Percentiles rank a stretch among this genome's conserved stretches.
Evolutionary conservation across 2,797 vertebrate genomes (phyloP).

Genomic region (Arctocebus calabarensis): DNA sequence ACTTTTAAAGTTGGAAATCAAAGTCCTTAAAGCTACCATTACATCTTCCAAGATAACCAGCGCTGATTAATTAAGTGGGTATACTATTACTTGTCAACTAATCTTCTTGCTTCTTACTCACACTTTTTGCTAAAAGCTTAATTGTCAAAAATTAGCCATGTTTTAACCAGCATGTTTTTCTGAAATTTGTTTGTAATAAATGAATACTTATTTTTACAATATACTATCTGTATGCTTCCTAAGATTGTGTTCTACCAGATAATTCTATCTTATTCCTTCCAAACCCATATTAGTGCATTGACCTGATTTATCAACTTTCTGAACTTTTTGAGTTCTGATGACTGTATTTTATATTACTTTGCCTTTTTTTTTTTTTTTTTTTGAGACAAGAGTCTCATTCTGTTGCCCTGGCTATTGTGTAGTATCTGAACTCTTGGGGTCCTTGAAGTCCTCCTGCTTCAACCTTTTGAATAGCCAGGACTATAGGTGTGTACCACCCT

Average conservation of each 20-base stretch:
- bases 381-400: background rate
- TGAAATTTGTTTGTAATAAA: slow-evolving; percentile 73
- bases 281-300: slow-evolving; percentile 38
- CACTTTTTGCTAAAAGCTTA: slow-evolving; percentile 41
- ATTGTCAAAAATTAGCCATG: slow-evolving; percentile 66
- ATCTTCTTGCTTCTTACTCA: slow-evolving; percentile 58
- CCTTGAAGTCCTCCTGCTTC: no score
- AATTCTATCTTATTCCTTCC: slow-evolving; percentile 52
- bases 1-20: slow-evolving; percentile 56
- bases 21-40: slow-evolving; percentile 19
- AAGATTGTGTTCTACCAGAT: slow-evolving; percentile 26
- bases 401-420: no score
- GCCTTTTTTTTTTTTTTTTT: slow-evolving; percentile 54
- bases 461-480: no score
- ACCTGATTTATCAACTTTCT: slow-evolving; percentile 39
- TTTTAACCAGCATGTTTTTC: slow-evolving; percentile 56
- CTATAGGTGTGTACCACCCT: no score
- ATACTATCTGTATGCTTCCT: slow-evolving; percentile 41
- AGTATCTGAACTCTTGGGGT: no score
- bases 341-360: slow-evolving; percentile 25
- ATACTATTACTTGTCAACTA: slow-evolving; percentile 35
- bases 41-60: slow-evolving; percentile 53
- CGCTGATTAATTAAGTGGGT: slow-evolving; percentile 15
- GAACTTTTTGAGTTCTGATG: background rate
- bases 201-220: slow-evolving; percentile 58